Conservation (phyloP, 2,797 vertebrate genomes). For the Eremophila alpestris region DNA sequence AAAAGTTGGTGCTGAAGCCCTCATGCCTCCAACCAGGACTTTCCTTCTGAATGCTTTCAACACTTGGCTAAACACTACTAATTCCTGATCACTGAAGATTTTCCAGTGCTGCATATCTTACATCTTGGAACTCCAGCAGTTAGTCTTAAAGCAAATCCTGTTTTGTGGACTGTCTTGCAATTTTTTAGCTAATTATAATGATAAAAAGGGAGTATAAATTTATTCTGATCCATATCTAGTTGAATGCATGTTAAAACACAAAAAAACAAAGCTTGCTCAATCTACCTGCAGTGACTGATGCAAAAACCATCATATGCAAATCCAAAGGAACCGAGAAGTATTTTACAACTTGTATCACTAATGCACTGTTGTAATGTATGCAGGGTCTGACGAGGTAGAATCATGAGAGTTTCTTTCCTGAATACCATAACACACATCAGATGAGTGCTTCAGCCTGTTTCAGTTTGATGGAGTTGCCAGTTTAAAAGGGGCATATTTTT, state of each 20-base stretch:
- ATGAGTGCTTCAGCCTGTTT: slow-evolving; percentile 74
- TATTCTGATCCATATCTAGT: slow-evolving; percentile 87
- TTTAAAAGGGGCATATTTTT: slow-evolving; percentile 57
- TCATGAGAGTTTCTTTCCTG: slow-evolving; percentile 68
- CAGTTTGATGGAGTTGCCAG: slow-evolving; percentile 69
- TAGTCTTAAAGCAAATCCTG: slow-evolving; percentile 85
- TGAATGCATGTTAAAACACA: slow-evolving; percentile 93
- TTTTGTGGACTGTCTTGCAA: slow-evolving; percentile 93
- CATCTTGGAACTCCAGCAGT: slow-evolving; percentile 83
- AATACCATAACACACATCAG: slow-evolving; percentile 72
- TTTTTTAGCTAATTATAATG: slow-evolving; percentile 92
- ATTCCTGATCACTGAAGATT: slow-evolving; percentile 81
- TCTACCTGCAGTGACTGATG: slow-evolving; percentile 93
- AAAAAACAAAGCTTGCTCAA: slow-evolving; percentile 91
- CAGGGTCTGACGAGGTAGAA: slow-evolving; percentile 73
- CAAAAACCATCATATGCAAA: slow-evolving; percentile 92
- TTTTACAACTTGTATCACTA: slow-evolving; percentile 86
- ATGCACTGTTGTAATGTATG: slow-evolving; percentile 86
- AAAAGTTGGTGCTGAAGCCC: slow-evolving; percentile 91
- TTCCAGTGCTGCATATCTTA: slow-evolving; percentile 88
- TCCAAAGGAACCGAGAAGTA: slow-evolving; percentile 85
- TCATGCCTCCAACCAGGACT: slow-evolving; percentile 88
- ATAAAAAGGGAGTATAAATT: slow-evolving; percentile 89
- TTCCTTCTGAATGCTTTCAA: slow-evolving; percentile 83
- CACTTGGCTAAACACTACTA: slow-evolving; percentile 85